Base-by-base conservation (phyloP, 2,113 vertebrate genomes). In the Gallinago paraguaiae region DNA sequence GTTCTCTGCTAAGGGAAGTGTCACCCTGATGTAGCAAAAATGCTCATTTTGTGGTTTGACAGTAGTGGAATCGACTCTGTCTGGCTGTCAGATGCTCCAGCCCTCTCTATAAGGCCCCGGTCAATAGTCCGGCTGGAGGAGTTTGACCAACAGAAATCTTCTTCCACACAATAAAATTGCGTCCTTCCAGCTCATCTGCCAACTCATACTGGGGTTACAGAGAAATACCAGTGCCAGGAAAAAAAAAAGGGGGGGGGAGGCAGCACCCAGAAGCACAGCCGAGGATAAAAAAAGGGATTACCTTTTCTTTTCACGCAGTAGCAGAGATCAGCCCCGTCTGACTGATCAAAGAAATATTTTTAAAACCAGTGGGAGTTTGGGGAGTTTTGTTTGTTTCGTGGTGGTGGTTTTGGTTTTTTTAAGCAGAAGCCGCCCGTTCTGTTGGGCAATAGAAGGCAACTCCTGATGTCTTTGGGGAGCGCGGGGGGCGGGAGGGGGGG, bases 301-400 rank as follows among this genome's bases (percentile, higher is more conserved):
- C 6, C 3, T 70, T 46, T 53, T 15, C 17, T 35, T 56, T 10
- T 79, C 31, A n/a, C 0, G 1, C 1, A 4, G 0, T 48, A 77
- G 53, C 19, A 51, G 18, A 11, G 17, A 59, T 16, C 17, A 9
- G 6, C 6, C 71, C 43, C 41, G 27, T 30, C 16, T 30, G 51
- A 57, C 39, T 43, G 35, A 56, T 33, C 24, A 45, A 37, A 48
- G 18, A 3, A 37, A 3, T 10, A 8, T 4, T 41, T 41, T 11
- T 7, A 31, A 22, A 7, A 37, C 30, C 54, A 23, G 3, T 61
- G 24, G 22, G 57, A 24, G n/a, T 16, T 16, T 60, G 15, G 9
- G 57, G 22, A 22, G 7, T 33, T 33, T 57, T 57, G 31, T 57
- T n/a, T 57, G 19, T 25, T 30, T 54, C 17, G 53, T 30, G 53